Conservation (phyloP, 2,797 vertebrate species). For the Cheirogaleus major region DNA sequence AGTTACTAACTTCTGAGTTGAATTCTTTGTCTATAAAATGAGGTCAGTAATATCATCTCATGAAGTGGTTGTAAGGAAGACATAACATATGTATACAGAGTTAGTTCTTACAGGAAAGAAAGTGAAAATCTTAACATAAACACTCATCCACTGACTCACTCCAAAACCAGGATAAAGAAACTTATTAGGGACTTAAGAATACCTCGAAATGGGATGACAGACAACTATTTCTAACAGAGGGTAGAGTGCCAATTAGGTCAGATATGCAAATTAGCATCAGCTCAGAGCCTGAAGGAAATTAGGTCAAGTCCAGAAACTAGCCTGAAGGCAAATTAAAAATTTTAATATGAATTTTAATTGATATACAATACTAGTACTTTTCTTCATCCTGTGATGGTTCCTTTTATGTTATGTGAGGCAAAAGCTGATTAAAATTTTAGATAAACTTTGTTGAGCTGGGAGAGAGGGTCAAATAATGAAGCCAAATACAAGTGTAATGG, state of each 20-base stretch:
- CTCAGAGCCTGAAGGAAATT: slow-evolving; percentile 31
- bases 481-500: background rate
- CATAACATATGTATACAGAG: background rate
- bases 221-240: background rate
- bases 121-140: background rate
- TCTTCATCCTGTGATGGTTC: background rate
- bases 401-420: background rate
- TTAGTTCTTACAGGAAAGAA: background rate
- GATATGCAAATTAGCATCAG: background rate
- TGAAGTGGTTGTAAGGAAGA: background rate
- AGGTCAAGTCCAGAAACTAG: slow-evolving; percentile 25
- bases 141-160: background rate
- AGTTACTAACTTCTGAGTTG: background rate
- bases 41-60: background rate
- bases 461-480: fast-evolving
- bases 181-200: background rate
- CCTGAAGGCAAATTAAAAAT: slow-evolving; percentile 21
- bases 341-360: slow-evolving; percentile 12
- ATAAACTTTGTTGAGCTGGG: background rate
- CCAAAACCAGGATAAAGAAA: slow-evolving; percentile 5
- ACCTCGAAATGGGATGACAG: background rate
- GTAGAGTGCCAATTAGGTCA: background rate
- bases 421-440: background rate
- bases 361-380: background rate
- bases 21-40: background rate